Conservation (phyloP, 2,113 vertebrate genomes). For the Acrocephalus kingi region DNA sequence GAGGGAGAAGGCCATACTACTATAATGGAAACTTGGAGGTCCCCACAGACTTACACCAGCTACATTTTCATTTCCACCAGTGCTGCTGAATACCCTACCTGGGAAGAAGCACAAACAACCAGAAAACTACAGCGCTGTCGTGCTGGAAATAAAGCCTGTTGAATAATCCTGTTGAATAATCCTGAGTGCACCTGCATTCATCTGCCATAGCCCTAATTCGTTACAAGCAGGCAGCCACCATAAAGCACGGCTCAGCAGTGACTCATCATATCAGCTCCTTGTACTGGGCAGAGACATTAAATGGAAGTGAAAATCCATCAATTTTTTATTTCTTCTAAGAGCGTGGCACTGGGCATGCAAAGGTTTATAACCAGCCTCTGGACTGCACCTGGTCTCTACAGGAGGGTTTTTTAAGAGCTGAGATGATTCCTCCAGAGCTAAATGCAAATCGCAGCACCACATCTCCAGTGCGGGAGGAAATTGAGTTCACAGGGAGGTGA, state of each 20-base stretch:
- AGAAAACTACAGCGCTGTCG: neutral
- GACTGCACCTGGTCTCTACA: neutral
- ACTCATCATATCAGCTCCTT: neutral
- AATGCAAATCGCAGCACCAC: neutral
- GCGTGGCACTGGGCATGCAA: neutral
- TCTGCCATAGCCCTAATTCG: neutral
- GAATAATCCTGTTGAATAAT: neutral
- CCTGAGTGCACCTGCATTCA: neutral
- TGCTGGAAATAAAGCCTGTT: neutral
- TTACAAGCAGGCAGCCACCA: neutral
- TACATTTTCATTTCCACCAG: neutral
- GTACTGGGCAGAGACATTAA: neutral
- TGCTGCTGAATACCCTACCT: neutral
- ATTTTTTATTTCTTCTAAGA: slow-evolving; percentile 19
- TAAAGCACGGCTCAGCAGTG: slow-evolving; percentile 12
- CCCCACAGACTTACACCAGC: neutral
- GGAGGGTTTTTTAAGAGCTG: neutral
- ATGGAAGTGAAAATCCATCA: neutral
- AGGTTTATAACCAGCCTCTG: neutral
- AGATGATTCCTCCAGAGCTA: neutral
- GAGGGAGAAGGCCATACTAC: neutral
- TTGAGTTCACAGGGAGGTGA: neutral
- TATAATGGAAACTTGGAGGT: neutral
- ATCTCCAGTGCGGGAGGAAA: neutral
- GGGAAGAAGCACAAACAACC: neutral